Percentiles rank a stretch among this genome's conserved stretches.
These are phyloP conservation scores for Entomobrya multifasciata DNA, from an alignment of 2,888 invertebrate species.

Conservation along the genomic window DNA sequence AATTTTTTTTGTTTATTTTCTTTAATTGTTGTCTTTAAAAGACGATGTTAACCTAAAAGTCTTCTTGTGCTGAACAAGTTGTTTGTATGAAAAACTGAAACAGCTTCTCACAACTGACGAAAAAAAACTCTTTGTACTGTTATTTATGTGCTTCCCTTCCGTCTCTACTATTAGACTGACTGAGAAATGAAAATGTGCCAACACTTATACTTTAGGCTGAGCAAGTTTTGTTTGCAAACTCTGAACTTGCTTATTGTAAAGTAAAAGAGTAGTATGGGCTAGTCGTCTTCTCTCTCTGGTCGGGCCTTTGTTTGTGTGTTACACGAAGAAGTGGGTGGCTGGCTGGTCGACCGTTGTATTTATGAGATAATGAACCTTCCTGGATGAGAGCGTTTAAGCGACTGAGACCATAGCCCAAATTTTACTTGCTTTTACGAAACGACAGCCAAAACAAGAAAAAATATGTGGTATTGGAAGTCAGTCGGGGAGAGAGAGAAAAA, in stretches of 20 bases:
- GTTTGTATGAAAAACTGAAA: neutral
- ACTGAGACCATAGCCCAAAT: slow-evolving; percentile 71
- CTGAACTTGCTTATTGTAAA: neutral
- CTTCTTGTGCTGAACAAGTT: no score
- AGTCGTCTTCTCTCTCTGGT: neutral
- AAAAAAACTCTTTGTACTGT: slow-evolving; percentile 31
- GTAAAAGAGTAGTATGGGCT: slow-evolving; percentile 8
- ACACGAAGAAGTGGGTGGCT: slow-evolving; percentile 20
- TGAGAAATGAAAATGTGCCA: slow-evolving; percentile 23
- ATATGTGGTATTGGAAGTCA: slow-evolving; percentile 48
- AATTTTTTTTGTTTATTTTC: no score
- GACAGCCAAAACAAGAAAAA: slow-evolving; percentile 58
- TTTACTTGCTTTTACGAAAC: slow-evolving; percentile 70
- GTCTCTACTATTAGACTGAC: slow-evolving; percentile 14
- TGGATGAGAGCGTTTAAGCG: slow-evolving; percentile 75
- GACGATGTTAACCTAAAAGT: no score
- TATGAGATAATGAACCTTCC: slow-evolving; percentile 69
- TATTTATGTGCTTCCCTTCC: slow-evolving; percentile 25
- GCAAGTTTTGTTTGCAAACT: slow-evolving; percentile 22
- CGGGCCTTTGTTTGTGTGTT: slow-evolving; percentile 28
- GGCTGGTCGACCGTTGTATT: slow-evolving; percentile 29
- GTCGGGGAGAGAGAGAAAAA: slow-evolving; percentile 33
- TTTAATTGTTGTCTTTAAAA: no score
- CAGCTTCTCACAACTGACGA: slow-evolving; percentile 27
- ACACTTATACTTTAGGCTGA: neutral